phyloP scores from a whole-genome alignment of 2,797 vertebrate species.

The Rhynchotus rufescens region DNA sequence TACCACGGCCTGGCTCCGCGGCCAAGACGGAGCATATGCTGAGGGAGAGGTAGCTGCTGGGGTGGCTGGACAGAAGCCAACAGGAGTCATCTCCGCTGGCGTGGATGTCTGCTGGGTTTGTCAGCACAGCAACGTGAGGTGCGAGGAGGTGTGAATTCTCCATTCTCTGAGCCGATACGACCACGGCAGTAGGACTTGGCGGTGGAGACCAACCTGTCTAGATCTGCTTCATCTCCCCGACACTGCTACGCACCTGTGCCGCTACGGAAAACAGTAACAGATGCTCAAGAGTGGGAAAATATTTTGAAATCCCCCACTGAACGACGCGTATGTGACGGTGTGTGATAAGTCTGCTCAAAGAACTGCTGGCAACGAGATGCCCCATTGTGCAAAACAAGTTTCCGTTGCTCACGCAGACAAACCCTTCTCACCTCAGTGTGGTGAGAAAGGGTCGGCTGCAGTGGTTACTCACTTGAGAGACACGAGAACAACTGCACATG shows the following conservation, averaged over 20 bases:
- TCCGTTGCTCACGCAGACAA: background rate
- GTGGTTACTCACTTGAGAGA: background rate
- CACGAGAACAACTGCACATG: background rate
- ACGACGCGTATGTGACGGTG: background rate
- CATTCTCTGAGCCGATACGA: background rate
- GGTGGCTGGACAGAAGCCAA: constrained; percentile 38
- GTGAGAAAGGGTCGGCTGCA: background rate
- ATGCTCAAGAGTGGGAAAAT: constrained; percentile 40
- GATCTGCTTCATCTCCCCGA: background rate
- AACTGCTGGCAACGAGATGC: background rate
- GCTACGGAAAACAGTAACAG: constrained; percentile 47
- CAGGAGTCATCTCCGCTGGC: background rate
- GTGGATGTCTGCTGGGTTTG: background rate
- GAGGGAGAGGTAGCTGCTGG: constrained; percentile 16
- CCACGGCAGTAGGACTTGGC: background rate
- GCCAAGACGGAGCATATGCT: background rate
- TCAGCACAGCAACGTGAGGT: constrained; percentile 43
- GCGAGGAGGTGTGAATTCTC: constrained; percentile 44
- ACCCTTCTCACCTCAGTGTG: constrained; percentile 10
- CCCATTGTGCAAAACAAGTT: background rate
- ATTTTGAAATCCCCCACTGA: constrained; percentile 11
- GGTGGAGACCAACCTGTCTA: constrained; percentile 45
- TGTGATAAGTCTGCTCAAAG: background rate
- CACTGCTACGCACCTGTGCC: constrained; percentile 42
- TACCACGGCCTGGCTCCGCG: background rate